Evolutionary conservation across 2,113 vertebrate species (phyloP), one percentile per base, ranked within the genome.

Genomic region (Deroptyus accipitrinus): DNA sequence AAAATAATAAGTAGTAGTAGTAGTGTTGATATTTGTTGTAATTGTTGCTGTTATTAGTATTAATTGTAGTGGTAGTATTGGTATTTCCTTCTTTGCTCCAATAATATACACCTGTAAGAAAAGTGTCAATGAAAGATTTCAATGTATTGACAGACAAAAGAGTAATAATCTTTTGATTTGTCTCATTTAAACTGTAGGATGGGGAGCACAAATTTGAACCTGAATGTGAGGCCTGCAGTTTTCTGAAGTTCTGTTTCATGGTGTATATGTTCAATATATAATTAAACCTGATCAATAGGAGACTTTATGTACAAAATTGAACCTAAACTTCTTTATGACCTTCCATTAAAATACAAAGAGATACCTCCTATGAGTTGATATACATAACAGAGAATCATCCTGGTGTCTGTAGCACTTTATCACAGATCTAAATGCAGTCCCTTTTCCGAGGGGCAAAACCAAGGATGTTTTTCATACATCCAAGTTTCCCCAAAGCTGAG

Each of bases 401-500:
- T 16, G 17, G 8, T 25, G 1, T 35, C n/a, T 63, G 12, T 23
- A 16, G 13, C 1, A 4, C 4, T 64, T 64, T 6, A 46, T 37
- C 23, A 59, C 13, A 82, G 23, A 30, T 30, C 51, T 57, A 52
- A 75, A 48, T 0, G 1, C 6, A 37, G 6, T 55, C 88, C 10
- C 3, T 76, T 59, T 77, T 63, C 19, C 8, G 13, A 74, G 10
- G 10, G 3, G 5, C 1, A 51, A 61, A 78, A 91, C 13, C 8
- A 48, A 23, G 3, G 2, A 7, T 24, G 33, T 37, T 25, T 63
- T 7, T 30, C 8, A 28, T 17, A 41, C 3, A n/a, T 2, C 2
- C 3, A 61, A 5, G 6, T 44, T 88, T 86, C 28, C 55, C 16
- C 49, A 61, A 75, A 23, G 2, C 8, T 51, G 51, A 35, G 5